These are phyloP conservation scores for Arbacia lixula DNA, from an alignment of 53 echinoderm and acorn worm species.

Conservation along the genomic window DNA sequence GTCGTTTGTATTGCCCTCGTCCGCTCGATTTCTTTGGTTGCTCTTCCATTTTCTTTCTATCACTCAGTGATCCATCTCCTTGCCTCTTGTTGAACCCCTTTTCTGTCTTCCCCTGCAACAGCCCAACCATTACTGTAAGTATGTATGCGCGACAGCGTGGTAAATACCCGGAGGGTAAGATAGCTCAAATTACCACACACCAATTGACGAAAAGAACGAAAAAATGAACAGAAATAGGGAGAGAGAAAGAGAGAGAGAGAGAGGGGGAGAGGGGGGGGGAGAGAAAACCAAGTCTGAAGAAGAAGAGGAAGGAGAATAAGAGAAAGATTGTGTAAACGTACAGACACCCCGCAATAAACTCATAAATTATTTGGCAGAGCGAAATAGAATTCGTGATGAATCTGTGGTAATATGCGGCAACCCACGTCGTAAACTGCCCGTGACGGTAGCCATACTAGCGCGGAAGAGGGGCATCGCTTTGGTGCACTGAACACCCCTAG, in stretches of 20 bases:
- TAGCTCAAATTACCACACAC: constrained; percentile 5
- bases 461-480: too few relatives aligned
- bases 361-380: constrained; percentile 22
- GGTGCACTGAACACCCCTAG: not conserved
- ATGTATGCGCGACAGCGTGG: not conserved
- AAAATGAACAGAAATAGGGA: too few relatives aligned
- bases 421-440: constrained; percentile 21
- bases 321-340: constrained; percentile 12
- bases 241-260: too few relatives aligned
- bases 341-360: constrained; percentile 7
- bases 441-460: constrained; percentile 18
- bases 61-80: not conserved
- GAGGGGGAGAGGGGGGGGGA: too few relatives aligned
- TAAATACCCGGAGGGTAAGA: constrained; percentile 28
- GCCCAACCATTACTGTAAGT: constrained; percentile 2
- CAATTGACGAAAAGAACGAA: constrained; percentile 1
- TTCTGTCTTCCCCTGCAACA: not conserved
- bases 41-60: not conserved
- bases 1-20: not conserved
- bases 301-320: too few relatives aligned
- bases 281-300: too few relatives aligned
- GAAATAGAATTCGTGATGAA: too few relatives aligned
- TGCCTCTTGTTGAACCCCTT: not conserved
- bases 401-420: too few relatives aligned
- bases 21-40: not conserved